Base-by-base conservation (phyloP, 2,113 vertebrate species). In the Vidua chalybeata region DNA sequence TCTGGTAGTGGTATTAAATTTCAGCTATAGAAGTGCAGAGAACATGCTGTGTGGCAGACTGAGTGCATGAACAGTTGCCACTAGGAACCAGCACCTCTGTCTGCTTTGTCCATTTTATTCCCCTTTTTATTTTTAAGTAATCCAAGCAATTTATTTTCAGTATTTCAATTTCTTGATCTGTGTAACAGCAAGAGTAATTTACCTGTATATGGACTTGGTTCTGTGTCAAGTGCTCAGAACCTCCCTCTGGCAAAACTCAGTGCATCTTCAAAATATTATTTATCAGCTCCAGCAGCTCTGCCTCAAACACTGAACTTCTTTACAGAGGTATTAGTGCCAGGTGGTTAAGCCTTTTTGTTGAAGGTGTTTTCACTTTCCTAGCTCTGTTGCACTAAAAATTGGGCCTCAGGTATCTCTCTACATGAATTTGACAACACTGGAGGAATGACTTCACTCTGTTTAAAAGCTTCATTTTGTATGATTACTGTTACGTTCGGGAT, bases 401-500 rank as follows among this genome's bases (percentile, higher is more conserved):
- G 83, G 20, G 72, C 68, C 55, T 94, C 64, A 16, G 62, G 82
- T 68, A 49, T 63, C 68, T 66, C 55, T 63, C 54, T 73, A 95
- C 80, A 35, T 84, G 62, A 87, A 86, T 81, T 45, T 77, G 72
- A 87, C 84, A 77, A 7, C 87, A 61, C 55, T 83, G 94, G 69
- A 84, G 56, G 35, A 94, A 89, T 75, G 35, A 73, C 76, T 72
- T 89, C 84, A 51, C 56, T 67, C 59, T 77, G 62, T 81, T 89
- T 93, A 75, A 82, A 76, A 94, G 61, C 92, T 94, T 96, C 51
- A 7, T 95, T 90, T 94, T 90, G 74, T 90, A 30, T 97, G 71
- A 94, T 95, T 77, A 91, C 88, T 97, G 97, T 97, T 97, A 89
- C 91, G 67, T 98, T 97, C 4, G 94, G 96, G 97, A 93, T 94